phyloP scores from a whole-genome alignment of 2,113 vertebrate species.

The Oostethus manadensis region DNA sequence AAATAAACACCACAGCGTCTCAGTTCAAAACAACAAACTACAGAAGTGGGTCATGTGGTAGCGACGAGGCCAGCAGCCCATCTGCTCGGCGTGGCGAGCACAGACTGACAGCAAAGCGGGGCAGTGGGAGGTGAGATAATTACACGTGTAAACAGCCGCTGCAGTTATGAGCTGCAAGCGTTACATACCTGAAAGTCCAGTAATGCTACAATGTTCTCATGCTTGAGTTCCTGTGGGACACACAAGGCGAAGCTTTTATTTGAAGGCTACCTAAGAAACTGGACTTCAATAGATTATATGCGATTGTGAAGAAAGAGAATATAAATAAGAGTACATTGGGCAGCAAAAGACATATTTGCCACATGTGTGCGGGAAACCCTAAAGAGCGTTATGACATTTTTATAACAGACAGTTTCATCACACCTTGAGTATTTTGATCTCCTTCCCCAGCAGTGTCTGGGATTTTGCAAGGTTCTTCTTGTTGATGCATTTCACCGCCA shows the following conservation, averaged over 20 bases:
- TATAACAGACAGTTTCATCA: conserved; percentile 12
- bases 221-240: conserved; percentile 86
- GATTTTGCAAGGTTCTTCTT: conserved; percentile 97
- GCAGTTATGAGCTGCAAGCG: not conserved
- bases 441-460: conserved; percentile 92
- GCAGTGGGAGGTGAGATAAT: conserved; percentile 8
- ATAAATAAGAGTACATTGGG: not conserved
- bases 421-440: conserved; percentile 99
- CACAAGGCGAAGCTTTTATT: conserved; percentile 13
- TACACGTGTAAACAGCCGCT: conserved; percentile 3
- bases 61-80: conserved; percentile 13
- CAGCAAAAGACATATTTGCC: not conserved
- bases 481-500: conserved; percentile 97
- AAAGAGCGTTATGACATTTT: not conserved
- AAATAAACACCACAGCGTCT: conserved; percentile 17
- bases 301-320: not conserved
- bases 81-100: conserved; percentile 22
- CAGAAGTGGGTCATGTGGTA: conserved; percentile 36
- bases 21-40: conserved; percentile 16
- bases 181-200: conserved; percentile 92
- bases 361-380: not conserved
- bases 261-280: not conserved
- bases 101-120: conserved; percentile 2
- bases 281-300: not conserved
- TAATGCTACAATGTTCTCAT: conserved; percentile 96